These are phyloP conservation scores for Mesoligia furuncula DNA, from an alignment of 2,888 invertebrate species.

Conservation along the genomic window DNA sequence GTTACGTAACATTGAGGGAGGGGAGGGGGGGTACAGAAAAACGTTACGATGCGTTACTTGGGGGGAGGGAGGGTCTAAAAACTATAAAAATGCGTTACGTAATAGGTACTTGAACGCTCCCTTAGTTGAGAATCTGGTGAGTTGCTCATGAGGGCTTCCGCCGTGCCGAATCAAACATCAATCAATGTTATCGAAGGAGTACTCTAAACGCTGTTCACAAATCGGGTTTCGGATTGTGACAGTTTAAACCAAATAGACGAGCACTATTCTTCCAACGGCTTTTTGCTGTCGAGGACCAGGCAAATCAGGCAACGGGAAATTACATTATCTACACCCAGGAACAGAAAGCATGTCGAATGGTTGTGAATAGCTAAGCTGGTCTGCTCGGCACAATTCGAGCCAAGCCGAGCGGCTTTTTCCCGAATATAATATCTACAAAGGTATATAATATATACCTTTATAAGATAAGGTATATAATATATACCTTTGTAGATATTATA, in stretches of 20 bases:
- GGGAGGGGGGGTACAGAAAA: no score
- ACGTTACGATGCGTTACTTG: no score
- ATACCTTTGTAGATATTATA: no score
- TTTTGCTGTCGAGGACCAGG: not conserved
- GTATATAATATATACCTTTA: no score
- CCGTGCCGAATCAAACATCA: not conserved
- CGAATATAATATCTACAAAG: not conserved
- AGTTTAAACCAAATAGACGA: not conserved
- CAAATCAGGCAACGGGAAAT: not conserved
- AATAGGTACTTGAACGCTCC: no score
- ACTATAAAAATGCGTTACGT: no score
- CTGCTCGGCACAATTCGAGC: not conserved
- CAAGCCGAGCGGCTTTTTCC: not conserved
- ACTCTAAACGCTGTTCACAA: not conserved
- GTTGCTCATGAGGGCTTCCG: not conserved
- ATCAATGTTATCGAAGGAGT: not conserved
- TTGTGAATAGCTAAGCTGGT: not conserved
- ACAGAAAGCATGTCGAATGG: not conserved
- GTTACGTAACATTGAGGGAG: no score
- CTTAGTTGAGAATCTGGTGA: no score
- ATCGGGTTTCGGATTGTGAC: not conserved
- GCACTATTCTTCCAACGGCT: not conserved
- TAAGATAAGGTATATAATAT: no score
- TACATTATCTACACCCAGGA: not conserved
- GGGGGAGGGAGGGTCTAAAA: no score